A percentile compares a stretch with the other conserved stretches of the same genome.
phyloP scores from a whole-genome alignment of 2,797 vertebrate species.

The Oreonectes daqikongensis region DNA sequence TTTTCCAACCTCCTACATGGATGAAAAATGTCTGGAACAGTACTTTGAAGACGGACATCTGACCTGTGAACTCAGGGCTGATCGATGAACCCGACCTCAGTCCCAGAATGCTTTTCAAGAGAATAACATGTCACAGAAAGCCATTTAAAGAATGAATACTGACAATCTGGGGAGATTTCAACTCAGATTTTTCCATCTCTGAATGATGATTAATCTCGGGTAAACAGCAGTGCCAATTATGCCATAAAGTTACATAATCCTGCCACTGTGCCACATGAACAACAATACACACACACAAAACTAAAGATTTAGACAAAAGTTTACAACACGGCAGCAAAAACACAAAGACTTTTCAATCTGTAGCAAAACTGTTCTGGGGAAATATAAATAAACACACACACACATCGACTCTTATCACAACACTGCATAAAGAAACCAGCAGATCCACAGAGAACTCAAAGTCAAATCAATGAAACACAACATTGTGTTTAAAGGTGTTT shows the following conservation, averaged over 20 bases:
- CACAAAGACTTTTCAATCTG: neutral
- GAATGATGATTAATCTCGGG: constrained; percentile 11
- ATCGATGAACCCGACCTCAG: no score
- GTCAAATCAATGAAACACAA: neutral
- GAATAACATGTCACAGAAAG: no score
- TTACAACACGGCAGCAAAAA: neutral
- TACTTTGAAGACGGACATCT: no score
- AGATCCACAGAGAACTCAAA: neutral
- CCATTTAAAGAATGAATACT: no score
- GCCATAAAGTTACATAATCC: constrained; percentile 1
- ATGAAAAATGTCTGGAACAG: no score
- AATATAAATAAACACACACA: neutral
- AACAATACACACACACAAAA: neutral
- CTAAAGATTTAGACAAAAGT: neutral
- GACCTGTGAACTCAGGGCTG: no score
- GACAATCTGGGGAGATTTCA: no score
- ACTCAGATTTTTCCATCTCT: no score
- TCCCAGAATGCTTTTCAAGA: no score
- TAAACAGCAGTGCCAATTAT: constrained; percentile 18
- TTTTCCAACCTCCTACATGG: no score
- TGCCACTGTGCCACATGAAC: constrained; percentile 6
- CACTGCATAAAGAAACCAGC: constrained; percentile 8
- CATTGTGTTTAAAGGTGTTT: neutral
- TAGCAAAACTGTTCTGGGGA: neutral
- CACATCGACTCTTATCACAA: constrained; percentile 5